Conservation (phyloP, 2,888 invertebrate genomes). For the Eupelmus urozonus region DNA sequence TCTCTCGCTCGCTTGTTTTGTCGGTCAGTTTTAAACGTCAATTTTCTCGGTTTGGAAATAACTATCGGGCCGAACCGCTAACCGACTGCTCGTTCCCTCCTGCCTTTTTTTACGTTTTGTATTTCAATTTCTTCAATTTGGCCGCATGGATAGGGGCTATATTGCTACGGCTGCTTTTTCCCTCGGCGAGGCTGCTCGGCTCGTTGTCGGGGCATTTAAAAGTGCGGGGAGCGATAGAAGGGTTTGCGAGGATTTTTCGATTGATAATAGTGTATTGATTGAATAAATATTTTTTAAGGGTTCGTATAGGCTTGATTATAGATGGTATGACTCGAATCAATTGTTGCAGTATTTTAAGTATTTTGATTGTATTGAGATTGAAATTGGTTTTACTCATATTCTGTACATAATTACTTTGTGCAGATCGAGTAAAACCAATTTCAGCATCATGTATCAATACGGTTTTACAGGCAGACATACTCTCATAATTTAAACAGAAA, state of each 20-base stretch:
- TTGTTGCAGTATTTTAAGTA: too few species aligned
- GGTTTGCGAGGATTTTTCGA: neutral
- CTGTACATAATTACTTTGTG: too few species aligned
- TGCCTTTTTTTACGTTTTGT: slow-evolving; percentile 19
- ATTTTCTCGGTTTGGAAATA: slow-evolving; percentile 57
- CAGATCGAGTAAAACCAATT: too few species aligned
- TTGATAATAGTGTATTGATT: too few species aligned
- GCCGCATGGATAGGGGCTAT: slow-evolving; percentile 3
- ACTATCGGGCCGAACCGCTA: slow-evolving; percentile 43
- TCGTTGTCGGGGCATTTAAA: neutral
- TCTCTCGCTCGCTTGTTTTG: slow-evolving; percentile 20
- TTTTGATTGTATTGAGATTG: too few species aligned
- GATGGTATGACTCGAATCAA: too few species aligned
- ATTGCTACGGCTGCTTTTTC: neutral
- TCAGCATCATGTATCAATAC: too few species aligned
- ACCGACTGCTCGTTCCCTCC: slow-evolving; percentile 19
- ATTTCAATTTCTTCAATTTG: slow-evolving; percentile 50
- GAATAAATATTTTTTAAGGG: too few species aligned
- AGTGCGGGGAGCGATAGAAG: neutral
- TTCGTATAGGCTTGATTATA: too few species aligned
- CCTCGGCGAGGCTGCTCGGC: neutral
- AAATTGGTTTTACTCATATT: too few species aligned
- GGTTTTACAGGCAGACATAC: too few species aligned
- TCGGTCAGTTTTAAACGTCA: slow-evolving; percentile 55
- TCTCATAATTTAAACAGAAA: too few species aligned